Base-by-base conservation (phyloP, 2,888 invertebrate species). In the Panzeria rudis region DNA sequence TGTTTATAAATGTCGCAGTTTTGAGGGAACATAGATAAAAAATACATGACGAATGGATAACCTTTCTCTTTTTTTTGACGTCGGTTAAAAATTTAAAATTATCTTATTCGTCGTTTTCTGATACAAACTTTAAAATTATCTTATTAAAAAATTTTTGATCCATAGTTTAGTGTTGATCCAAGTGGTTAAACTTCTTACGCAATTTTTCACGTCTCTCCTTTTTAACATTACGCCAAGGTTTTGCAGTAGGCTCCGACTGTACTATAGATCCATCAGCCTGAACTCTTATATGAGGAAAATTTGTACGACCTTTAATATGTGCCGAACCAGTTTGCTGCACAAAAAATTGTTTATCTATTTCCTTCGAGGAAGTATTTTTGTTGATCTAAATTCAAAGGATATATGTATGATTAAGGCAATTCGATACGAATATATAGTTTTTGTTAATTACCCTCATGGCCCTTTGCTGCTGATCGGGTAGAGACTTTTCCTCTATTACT, bases 121-220 rank as follows among this genome's bases (percentile, higher is more conserved):
- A n/a, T n/a, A n/a, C n/a, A n/a, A n/a, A n/a, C n/a, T n/a, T n/a
- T n/a, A n/a, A n/a, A n/a, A n/a, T n/a, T n/a, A n/a, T n/a, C n/a
- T 35, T 35, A 6, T 41, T 41, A 13, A 44, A 44, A 44, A n/a
- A 15, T 5, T 9, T 6, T 56, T 56, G 3, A n/a, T 17, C 35
- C 6, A 23, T 2, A 44, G 9, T 11, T 29, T 75, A 96, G 92
- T 96, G 96, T 91, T 96, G 94, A 92, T 98, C 98, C 73, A 98
- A 94, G 93, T 98, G 95, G 52, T 95, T 94, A 92, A 97, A 98
- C 44, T 97, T 94, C 90, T 96, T 94, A 89, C 98, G 94, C n/a
- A 97, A 93, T 92, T 99, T 99, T 91, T 98, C 98, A 83, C 96
- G 95, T 91, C 98, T 98, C 88, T 97, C 97, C 90, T 96, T 96